Base-by-base conservation (phyloP, 2,888 invertebrate genomes). In the Bembecia ichneumoniformis region DNA sequence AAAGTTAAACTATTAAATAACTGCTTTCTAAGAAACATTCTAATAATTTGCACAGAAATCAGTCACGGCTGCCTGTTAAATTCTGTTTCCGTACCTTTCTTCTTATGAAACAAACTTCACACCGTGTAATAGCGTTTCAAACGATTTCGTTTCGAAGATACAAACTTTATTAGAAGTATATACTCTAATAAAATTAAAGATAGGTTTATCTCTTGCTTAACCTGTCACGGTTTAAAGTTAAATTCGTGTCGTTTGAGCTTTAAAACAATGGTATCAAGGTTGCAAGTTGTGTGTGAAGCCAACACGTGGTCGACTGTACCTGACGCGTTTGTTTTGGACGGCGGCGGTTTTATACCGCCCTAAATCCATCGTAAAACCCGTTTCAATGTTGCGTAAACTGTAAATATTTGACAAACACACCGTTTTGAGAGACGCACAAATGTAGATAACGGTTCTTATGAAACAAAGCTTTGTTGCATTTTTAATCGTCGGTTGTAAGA, bases 371-470 rank as follows among this genome's bases (percentile, higher is more conserved):
- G 40, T 40, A 40, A 40, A 40, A 40, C 40, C 13, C 13, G 40
- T 13, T 40, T 40, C n/a, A 51, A 56, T 58, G 59, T 58, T 53
- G 49, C 55, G 56, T 54, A 61, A 61, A 55, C 54, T 51, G 53
- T 56, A 60, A 60, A 60, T 54, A 58, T 62, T 57, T 48, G 46
- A 55, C 49, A 47, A 55, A 46, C 53, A 46, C 35, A 47, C 52
- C 48, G 49, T 48, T 49, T 49, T 20, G 16, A 46, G 35, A 40
- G 28, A 40, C 40, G 11, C 40, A 5, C 5, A 14, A 40, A 40
- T 40, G 40, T 40, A 14, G 40, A 28, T 14, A 40, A 40, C 40
- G 14, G 40, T 14, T 40, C 40, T 28, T 28, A 28, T 28, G 28
- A 28, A 28, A 28, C 28, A 28, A 28, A 7, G 28, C 7, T 28